Evolutionary conservation across 1,140 invertebrate genomes (phyloP).

Genomic region (Papilio dardanus): DNA sequence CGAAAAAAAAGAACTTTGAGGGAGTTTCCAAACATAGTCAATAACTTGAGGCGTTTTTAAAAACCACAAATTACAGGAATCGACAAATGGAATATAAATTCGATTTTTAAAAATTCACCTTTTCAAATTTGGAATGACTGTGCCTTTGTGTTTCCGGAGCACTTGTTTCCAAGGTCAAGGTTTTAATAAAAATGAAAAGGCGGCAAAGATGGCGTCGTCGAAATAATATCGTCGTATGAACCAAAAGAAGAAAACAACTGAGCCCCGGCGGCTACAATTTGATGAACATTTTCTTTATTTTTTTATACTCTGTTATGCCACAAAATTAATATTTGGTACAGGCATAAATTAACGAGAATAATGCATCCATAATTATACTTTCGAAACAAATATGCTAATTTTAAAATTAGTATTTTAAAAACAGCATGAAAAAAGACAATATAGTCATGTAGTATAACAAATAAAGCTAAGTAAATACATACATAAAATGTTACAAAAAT

Average conservation of each 20-base stretch:
- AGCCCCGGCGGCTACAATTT: slow-evolving; percentile 56
- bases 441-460: too few relatives aligned
- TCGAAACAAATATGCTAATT: neutral
- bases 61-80: slow-evolving; percentile 32
- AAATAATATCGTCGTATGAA: slow-evolving; percentile 40
- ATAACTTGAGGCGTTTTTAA: neutral
- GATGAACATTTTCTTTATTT: slow-evolving; percentile 50
- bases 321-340: slow-evolving; percentile 24
- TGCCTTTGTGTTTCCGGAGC: slow-evolving; percentile 41
- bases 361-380: neutral
- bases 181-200: slow-evolving; percentile 53
- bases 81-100: slow-evolving; percentile 28
- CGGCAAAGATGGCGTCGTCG: slow-evolving; percentile 57
- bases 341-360: neutral
- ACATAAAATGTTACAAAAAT: too few relatives aligned
- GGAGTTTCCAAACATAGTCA: slow-evolving; percentile 7
- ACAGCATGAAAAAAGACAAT: too few relatives aligned
- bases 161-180: slow-evolving; percentile 63
- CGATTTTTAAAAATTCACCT: slow-evolving; percentile 21
- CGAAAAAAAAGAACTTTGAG: slow-evolving; percentile 20
- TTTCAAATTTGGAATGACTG: slow-evolving; percentile 29
- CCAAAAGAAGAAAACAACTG: slow-evolving; percentile 53
- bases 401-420: too few relatives aligned
- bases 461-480: too few relatives aligned
- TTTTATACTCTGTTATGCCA: slow-evolving; percentile 19